These are phyloP conservation scores for Montipora efflorescens DNA, from an alignment of 64 coral and sea anemone genomes.

Conservation along the genomic window DNA sequence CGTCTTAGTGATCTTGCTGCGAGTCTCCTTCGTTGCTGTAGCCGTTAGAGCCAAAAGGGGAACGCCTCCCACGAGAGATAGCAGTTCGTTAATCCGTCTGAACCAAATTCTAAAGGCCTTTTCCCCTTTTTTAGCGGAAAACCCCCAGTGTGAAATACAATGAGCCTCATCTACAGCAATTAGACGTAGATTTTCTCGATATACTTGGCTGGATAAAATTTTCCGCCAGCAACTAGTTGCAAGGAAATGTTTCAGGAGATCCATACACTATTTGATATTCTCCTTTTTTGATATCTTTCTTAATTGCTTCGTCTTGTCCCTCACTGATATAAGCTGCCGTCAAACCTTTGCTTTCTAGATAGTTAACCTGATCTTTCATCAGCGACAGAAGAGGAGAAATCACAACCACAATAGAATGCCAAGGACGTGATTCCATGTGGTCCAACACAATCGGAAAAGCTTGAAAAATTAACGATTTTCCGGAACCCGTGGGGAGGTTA, in stretches of 20 bases:
- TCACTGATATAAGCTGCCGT: conserved; percentile 22
- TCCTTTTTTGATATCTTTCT: background rate
- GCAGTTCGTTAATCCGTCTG: background rate
- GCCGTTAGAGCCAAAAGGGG: conserved; percentile 24
- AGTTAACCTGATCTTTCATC: conserved; percentile 51
- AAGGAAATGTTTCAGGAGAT: conserved; percentile 8
- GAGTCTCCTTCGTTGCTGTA: background rate
- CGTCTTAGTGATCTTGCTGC: background rate
- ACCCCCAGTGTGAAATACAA: conserved; percentile 28
- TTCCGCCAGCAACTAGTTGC: conserved; percentile 11
- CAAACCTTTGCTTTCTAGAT: conserved; percentile 9
- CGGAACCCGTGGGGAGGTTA: too few relatives aligned
- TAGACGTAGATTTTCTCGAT: conserved; percentile 14
- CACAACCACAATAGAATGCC: conserved; percentile 4
- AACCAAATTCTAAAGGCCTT: conserved; percentile 35
- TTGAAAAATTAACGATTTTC: too few relatives aligned
- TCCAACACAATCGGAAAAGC: background rate
- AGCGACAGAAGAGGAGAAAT: conserved; percentile 2
- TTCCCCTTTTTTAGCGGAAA: conserved; percentile 11
- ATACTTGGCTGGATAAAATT: background rate
- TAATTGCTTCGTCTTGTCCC: background rate
- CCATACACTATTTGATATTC: conserved; percentile 16
- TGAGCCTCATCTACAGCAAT: background rate
- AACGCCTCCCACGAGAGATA: background rate
- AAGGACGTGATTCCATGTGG: too few relatives aligned